Evolutionary conservation across 2,888 invertebrate species (phyloP).

Genomic region (Eulithis testata): DNA sequence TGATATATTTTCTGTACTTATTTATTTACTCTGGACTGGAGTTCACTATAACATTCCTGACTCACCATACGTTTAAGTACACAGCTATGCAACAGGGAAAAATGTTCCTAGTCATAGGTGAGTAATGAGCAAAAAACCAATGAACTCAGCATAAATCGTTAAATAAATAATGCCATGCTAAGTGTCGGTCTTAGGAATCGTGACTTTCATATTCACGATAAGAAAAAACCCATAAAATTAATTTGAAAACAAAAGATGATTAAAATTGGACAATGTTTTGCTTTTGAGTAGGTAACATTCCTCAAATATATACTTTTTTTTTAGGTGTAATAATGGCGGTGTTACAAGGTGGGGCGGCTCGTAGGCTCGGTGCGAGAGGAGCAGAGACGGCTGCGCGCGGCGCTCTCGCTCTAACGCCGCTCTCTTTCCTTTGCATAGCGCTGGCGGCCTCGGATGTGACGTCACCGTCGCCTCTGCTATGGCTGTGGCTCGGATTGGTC

Average conservation of each 20-base stretch:
- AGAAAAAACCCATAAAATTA: neutral
- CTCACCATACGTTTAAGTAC: slow-evolving; percentile 95
- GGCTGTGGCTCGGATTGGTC: slow-evolving; percentile 93
- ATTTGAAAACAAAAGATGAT: slow-evolving; percentile 1
- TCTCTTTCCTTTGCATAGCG: slow-evolving; percentile 94
- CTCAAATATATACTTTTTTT: neutral
- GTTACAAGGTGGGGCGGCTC: slow-evolving; percentile 95
- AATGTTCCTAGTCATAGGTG: slow-evolving; percentile 97
- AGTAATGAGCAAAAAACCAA: slow-evolving; percentile 41
- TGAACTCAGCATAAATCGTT: too few relatives aligned
- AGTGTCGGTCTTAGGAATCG: neutral
- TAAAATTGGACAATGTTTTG: neutral
- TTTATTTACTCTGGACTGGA: slow-evolving; percentile 98
- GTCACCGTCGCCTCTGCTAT: slow-evolving; percentile 65
- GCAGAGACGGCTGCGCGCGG: slow-evolving; percentile 89
- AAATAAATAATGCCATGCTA: neutral
- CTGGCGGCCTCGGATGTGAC: slow-evolving; percentile 83
- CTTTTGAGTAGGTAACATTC: too few relatives aligned
- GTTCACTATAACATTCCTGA: slow-evolving; percentile 98
- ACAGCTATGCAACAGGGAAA: slow-evolving; percentile 98
- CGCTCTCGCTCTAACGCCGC: slow-evolving; percentile 93
- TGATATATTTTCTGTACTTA: slow-evolving; percentile 95
- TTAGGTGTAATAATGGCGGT: slow-evolving; percentile 93
- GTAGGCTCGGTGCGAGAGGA: slow-evolving; percentile 89
- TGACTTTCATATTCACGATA: too few relatives aligned